phyloP scores from a whole-genome alignment of 2,113 vertebrate species.

The Amia ocellicauda region DNA sequence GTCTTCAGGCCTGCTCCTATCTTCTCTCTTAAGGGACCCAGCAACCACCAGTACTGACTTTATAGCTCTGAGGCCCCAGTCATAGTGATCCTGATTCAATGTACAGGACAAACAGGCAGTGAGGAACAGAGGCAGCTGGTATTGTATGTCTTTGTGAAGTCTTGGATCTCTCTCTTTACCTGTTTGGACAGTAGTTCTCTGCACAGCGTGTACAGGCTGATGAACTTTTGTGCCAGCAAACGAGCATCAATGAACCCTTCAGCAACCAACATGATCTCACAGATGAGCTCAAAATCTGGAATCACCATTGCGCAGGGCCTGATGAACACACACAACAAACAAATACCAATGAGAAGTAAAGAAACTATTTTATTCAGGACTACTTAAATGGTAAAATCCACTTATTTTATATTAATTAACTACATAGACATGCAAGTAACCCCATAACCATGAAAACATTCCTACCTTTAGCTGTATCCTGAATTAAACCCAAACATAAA shows the following conservation, averaged over 20 bases:
- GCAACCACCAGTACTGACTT: conserved; percentile 69
- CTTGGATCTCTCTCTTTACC: conserved; percentile 32
- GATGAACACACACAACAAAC: not conserved
- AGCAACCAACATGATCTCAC: conserved; percentile 70
- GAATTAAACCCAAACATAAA: too few species aligned
- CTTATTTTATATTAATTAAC: too few species aligned
- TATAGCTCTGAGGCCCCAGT: conserved; percentile 66
- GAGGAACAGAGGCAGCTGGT: not conserved
- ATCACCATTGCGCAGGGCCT: conserved; percentile 69
- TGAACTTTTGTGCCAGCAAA: conserved; percentile 69
- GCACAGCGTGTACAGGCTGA: conserved; percentile 69
- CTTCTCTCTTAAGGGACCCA: conserved; percentile 65
- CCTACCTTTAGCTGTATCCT: too few species aligned
- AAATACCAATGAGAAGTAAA: not conserved
- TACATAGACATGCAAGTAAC: too few species aligned
- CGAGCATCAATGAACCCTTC: conserved; percentile 70
- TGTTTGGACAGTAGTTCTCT: conserved; percentile 71
- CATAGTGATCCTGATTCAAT: conserved; percentile 61
- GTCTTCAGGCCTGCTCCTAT: conserved; percentile 63
- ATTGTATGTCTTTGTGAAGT: too few species aligned
- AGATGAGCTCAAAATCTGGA: conserved; percentile 72
- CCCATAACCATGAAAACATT: too few species aligned
- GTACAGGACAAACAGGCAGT: not conserved
- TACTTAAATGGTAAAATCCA: too few species aligned
- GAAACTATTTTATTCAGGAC: not conserved